Evolutionary conservation across 2,113 vertebrate genomes (phyloP).

Genomic region (Aegypius monachus): DNA sequence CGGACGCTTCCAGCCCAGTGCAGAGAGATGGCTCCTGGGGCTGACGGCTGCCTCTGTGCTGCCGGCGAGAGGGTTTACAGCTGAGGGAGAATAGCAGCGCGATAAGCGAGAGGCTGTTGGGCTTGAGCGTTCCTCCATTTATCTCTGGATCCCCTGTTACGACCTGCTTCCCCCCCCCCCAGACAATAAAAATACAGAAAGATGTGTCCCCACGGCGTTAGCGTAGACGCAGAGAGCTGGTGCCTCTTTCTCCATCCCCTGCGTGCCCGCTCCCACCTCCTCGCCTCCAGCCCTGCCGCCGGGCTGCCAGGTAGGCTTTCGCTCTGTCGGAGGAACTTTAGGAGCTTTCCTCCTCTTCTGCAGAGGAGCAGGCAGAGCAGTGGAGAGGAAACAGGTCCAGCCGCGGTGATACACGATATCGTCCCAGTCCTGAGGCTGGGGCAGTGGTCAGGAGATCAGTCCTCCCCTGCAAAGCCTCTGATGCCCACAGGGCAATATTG

Average conservation of each 20-base stretch:
- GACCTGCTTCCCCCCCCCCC: too few species aligned
- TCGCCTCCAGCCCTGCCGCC: not conserved
- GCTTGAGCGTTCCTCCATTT: not conserved
- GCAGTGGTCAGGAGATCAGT: not conserved
- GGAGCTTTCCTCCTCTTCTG: too few species aligned
- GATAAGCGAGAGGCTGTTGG: not conserved
- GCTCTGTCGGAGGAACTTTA: not conserved
- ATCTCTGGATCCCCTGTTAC: too few species aligned
- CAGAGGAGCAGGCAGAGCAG: not conserved
- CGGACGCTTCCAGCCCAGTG: not conserved
- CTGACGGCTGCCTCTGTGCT: not conserved
- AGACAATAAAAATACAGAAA: not conserved
- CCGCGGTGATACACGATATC: fast-evolving
- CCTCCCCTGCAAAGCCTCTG: not conserved
- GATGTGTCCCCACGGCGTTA: not conserved
- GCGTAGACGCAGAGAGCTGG: not conserved
- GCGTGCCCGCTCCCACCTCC: not conserved
- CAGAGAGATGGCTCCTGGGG: not conserved
- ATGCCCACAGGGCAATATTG: not conserved
- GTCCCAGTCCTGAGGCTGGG: too few species aligned
- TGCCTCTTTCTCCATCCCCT: not conserved
- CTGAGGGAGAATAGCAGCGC: not conserved
- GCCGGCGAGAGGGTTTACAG: not conserved
- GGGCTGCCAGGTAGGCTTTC: not conserved
- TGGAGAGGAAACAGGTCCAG: not conserved